Conservation (phyloP, 2,797 vertebrate species). For the Sebastes diaconus region DNA sequence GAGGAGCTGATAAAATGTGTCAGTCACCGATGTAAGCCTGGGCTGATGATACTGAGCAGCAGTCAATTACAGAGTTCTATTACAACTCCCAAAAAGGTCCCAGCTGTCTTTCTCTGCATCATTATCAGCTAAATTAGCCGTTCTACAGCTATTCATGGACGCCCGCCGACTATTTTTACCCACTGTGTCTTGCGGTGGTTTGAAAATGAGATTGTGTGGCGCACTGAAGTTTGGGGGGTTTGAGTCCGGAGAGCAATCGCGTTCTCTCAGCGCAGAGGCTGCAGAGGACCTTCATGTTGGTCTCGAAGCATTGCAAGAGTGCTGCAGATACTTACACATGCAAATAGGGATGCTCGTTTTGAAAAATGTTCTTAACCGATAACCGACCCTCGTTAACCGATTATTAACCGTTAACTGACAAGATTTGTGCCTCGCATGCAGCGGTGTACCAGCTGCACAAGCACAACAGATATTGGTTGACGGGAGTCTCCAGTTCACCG, state of each 20-base stretch:
- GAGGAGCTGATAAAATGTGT: conserved; percentile 78
- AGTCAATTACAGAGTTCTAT: conserved; percentile 78
- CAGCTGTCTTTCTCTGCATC: conserved; percentile 79
- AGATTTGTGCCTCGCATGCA: too few species aligned
- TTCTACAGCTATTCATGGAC: conserved; percentile 50
- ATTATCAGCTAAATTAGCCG: conserved; percentile 80
- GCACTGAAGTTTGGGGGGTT: conserved; percentile 15
- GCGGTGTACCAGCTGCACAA: too few species aligned
- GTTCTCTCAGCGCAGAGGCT: not conserved
- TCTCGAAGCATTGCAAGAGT: conserved; percentile 24
- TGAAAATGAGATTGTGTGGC: conserved; percentile 45
- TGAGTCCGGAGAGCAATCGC: not conserved
- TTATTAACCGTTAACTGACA: too few species aligned
- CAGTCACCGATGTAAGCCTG: conserved; percentile 62
- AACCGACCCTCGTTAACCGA: too few species aligned
- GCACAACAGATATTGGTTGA: too few species aligned
- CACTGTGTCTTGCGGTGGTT: conserved; percentile 22
- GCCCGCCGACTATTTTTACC: conserved; percentile 61
- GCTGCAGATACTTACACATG: not conserved
- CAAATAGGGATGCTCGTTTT: not conserved
- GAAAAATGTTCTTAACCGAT: too few species aligned
- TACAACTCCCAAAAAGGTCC: conserved; percentile 77
- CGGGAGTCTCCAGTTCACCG: too few species aligned
- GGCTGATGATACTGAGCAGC: conserved; percentile 62
- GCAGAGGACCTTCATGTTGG: not conserved